Percentiles rank a stretch among this genome's conserved stretches.
Evolutionary conservation across 2,888 invertebrate species (phyloP).

Genomic region (Pseudeuparius sepicola): DNA sequence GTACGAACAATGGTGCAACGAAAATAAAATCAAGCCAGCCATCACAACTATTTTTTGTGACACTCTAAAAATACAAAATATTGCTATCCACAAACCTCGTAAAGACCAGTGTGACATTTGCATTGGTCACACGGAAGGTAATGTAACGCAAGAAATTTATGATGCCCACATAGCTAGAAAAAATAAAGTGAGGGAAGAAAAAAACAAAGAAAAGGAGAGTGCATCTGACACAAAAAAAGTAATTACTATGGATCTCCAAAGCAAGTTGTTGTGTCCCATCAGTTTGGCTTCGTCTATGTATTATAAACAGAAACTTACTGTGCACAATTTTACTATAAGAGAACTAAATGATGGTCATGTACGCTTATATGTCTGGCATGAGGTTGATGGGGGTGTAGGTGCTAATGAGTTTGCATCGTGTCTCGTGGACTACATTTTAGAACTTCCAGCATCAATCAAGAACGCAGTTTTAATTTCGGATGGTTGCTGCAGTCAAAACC

Average conservation of each 20-base stretch:
- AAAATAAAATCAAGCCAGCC: neutral
- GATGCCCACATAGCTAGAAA: neutral
- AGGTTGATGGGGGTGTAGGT: slow-evolving; percentile 14
- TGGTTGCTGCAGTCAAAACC: slow-evolving; percentile 13
- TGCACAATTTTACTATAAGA: slow-evolving; percentile 17
- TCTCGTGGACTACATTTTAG: slow-evolving; percentile 9
- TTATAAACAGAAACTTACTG: slow-evolving; percentile 19
- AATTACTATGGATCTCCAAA: slow-evolving; percentile 18
- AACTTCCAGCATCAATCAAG: slow-evolving; percentile 2
- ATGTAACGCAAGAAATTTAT: neutral
- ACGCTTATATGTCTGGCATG: slow-evolving; percentile 15
- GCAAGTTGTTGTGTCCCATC: slow-evolving; percentile 15
- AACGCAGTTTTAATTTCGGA: slow-evolving; percentile 15
- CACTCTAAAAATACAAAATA: slow-evolving; percentile 1
- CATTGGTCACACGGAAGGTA: slow-evolving; percentile 1
- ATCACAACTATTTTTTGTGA: neutral
- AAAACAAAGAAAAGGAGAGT: slow-evolving; percentile 3
- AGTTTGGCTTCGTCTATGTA: slow-evolving; percentile 12
- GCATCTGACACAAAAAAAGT: slow-evolving; percentile 4
- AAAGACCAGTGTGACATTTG: slow-evolving; percentile 13
- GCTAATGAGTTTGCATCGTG: slow-evolving; percentile 17
- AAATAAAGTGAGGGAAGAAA: slow-evolving; percentile 1
- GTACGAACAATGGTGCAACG: slow-evolving; percentile 11
- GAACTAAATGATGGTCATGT: slow-evolving; percentile 15
- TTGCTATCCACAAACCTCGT: slow-evolving; percentile 6